Evolutionary conservation across 2,797 vertebrate species (phyloP).

Genomic region (Bradypodion pumilum): DNA sequence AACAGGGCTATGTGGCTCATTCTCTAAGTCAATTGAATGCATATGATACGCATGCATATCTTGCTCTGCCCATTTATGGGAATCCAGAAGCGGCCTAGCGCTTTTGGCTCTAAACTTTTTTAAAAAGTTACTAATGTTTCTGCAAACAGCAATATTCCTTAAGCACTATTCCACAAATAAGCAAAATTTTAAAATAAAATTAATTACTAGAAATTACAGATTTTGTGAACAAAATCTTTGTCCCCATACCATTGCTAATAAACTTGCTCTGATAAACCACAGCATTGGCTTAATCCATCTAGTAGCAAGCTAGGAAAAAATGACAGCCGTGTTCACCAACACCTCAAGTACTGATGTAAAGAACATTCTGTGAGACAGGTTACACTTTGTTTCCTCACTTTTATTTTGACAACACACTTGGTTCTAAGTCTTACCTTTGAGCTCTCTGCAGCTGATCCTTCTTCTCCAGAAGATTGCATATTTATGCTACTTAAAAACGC

Average conservation of each 20-base stretch:
- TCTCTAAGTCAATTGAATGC: not conserved
- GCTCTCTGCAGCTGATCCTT: conserved; percentile 66
- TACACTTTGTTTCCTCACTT: not conserved
- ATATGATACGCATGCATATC: not conserved
- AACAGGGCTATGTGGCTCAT: not conserved
- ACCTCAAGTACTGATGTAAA: not conserved
- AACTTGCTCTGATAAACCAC: not conserved
- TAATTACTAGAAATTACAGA: not conserved
- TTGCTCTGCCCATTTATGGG: not conserved
- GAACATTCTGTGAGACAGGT: conserved; percentile 28
- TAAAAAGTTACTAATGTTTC: not conserved
- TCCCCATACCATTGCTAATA: not conserved
- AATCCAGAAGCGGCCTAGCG: not conserved
- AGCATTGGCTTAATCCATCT: not conserved
- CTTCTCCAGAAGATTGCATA: conserved; percentile 68
- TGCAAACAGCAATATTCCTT: not conserved
- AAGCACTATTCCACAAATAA: not conserved
- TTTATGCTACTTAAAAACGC: conserved; percentile 75
- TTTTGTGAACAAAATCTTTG: not conserved
- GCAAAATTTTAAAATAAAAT: not conserved
- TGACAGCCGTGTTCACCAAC: not conserved
- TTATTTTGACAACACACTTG: conserved; percentile 14
- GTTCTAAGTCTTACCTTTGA: conserved; percentile 71
- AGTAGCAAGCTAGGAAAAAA: not conserved
- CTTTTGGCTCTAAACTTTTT: not conserved